Evolutionary conservation across 2,797 vertebrate species (phyloP).

Genomic region (Uromys caudimaculatus): DNA sequence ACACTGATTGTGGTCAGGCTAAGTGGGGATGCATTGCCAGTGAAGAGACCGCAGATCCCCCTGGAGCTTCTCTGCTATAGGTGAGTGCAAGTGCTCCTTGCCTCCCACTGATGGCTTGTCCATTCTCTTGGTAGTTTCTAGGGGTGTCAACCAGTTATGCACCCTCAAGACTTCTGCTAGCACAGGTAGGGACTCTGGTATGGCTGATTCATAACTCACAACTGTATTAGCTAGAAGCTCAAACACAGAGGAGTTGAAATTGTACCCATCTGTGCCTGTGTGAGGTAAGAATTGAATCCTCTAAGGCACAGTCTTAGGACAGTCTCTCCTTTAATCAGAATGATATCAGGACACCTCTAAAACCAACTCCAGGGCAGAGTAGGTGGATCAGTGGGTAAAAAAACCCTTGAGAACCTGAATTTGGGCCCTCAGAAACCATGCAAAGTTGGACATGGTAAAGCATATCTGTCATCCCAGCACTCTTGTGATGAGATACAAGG

Average conservation of each 20-base stretch:
- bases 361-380: background rate
- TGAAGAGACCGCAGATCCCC: fast-evolving
- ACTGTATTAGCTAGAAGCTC: background rate
- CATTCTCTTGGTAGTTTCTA: slow-evolving; percentile 90
- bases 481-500: background rate
- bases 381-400: background rate
- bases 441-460: background rate
- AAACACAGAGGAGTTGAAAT: fast-evolving
- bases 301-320: background rate
- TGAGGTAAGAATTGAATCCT: background rate
- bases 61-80: slow-evolving; percentile 67
- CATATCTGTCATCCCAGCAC: background rate
- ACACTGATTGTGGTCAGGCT: fast-evolving
- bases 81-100: slow-evolving; percentile 87
- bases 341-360: background rate
- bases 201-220: fast-evolving
- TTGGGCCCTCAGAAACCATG: background rate
- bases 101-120: slow-evolving; percentile 89
- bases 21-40: fast-evolving
- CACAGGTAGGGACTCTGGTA: fast-evolving
- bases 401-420: background rate
- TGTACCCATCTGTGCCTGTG: too few relatives aligned
- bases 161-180: background rate
- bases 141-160: slow-evolving; percentile 89
- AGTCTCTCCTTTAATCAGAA: fast-evolving